Base-by-base conservation (phyloP, 2,113 vertebrate species). In the Syngnathoides biaculeatus region DNA sequence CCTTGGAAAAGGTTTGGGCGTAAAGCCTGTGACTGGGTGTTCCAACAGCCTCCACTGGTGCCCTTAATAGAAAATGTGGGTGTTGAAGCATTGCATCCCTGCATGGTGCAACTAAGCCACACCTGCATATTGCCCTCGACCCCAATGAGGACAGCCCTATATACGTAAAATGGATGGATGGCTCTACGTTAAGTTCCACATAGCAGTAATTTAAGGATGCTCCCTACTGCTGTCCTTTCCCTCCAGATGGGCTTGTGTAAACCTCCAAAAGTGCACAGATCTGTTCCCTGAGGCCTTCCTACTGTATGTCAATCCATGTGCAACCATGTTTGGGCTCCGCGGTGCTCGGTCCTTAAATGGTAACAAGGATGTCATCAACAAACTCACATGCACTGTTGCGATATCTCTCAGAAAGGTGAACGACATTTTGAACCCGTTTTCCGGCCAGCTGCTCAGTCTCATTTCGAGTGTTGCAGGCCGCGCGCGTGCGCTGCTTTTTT, bases 171-270 rank as follows among this genome's bases (percentile, higher is more conserved):
- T 35, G 30, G 30, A 35, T 2, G 30, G 30, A 35, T 35, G 30
- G 30, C 6, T 35, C 30, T 35, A 35, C 30, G 6, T 35, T 35
- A 35, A 35, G 30, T 35, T 35, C 30, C 30, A 35, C 30, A 6
- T 35, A 22, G 26, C 14, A 19, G 26, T 6, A 15, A 57, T 24
- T 42, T 24, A 13, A 40, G 24, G 59, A 62, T 39, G 13, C 59
- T 62, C 59, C 59, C n/a, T 15, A 26, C 55, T 30, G 26, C 14
- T 40, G 11, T 61, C 20, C 38, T 61, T 4, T 42, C 11, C 12
- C 38, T 42, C 59, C 59, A 61, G 59, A 61, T 61, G 59, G 38
- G 38, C 20, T 22, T 61, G 59, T 61, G 11, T 61, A 61, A 61
- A 61, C 59, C 17, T 40, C 38, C 13, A 42, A 38, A 61, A 61